A percentile compares a stretch with the other conserved stretches of the same genome.
These are phyloP conservation scores for Parus major DNA, from an alignment of 2,113 vertebrate genomes.

Conservation along the genomic window DNA sequence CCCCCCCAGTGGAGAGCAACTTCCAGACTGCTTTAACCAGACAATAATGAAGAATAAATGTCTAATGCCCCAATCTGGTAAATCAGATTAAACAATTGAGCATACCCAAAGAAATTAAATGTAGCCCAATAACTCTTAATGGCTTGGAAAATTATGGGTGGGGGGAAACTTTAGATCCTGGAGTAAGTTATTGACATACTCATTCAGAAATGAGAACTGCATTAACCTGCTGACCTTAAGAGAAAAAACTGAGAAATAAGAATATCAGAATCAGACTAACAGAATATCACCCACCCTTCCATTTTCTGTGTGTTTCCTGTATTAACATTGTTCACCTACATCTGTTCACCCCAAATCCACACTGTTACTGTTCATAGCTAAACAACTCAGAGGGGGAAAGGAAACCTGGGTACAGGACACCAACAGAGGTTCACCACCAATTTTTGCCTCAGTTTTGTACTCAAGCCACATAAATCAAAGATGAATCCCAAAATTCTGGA, in stretches of 20 bases:
- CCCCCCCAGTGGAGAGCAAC: background rate
- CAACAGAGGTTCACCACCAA: fast-evolving
- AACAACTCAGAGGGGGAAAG: background rate
- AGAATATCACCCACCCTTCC: background rate
- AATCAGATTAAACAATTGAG: constrained; percentile 33
- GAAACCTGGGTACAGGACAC: fast-evolving
- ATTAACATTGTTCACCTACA: background rate
- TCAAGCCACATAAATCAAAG: background rate
- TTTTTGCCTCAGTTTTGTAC: background rate
- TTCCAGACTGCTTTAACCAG: constrained; percentile 8
- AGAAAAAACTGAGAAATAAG: background rate
- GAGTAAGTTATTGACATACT: background rate
- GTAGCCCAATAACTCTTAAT: background rate
- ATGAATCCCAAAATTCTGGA: background rate
- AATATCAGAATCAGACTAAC: background rate
- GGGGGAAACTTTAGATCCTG: background rate
- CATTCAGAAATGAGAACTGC: background rate
- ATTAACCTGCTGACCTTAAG: background rate
- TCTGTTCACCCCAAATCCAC: background rate
- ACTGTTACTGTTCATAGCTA: fast-evolving
- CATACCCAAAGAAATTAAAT: constrained; percentile 39
- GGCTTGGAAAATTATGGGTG: background rate
- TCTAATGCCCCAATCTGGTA: background rate
- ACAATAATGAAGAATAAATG: constrained; percentile 51
- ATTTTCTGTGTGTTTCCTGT: background rate